Conservation (phyloP, 1,140 invertebrate species). For the Portunus trituberculatus region DNA sequence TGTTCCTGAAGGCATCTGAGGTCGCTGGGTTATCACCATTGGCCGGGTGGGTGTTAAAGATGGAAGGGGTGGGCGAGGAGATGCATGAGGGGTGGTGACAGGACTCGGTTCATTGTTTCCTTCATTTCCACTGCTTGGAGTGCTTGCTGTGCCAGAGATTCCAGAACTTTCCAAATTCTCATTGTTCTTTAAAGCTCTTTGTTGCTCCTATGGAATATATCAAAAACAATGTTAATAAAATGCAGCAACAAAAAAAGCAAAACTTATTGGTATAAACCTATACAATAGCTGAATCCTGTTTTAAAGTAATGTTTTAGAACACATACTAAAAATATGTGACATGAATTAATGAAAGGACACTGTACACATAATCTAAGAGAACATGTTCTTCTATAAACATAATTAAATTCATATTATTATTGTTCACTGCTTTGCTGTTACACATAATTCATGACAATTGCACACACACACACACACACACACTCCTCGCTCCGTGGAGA, state of each 20-base stretch:
- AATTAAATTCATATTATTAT: too few species aligned
- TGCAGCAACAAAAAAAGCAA: not conserved
- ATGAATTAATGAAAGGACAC: too few species aligned
- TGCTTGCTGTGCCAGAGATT: constrained; percentile 15
- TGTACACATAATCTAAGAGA: too few species aligned
- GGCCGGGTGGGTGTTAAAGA: constrained; percentile 63
- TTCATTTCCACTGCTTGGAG: constrained; percentile 55
- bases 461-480: too few species aligned
- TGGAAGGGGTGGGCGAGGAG: constrained; percentile 63
- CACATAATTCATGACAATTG: too few species aligned
- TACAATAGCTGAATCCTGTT: too few species aligned
- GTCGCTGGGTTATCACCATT: constrained; percentile 60
- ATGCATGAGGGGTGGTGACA: constrained; percentile 65
- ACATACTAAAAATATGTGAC: too few species aligned
- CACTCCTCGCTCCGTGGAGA: too few species aligned
- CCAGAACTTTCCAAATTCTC: constrained; percentile 49
- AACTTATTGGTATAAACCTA: too few species aligned
- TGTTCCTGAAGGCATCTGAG: constrained; percentile 58
- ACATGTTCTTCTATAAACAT: too few species aligned
- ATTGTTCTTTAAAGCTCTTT: constrained; percentile 65
- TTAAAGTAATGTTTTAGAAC: too few species aligned
- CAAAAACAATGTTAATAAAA: not conserved
- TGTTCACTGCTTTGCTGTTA: too few species aligned
- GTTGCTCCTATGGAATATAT: constrained; percentile 61
- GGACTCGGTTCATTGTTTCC: constrained; percentile 58